Evolutionary conservation across 2,888 invertebrate genomes (phyloP).

Genomic region (Pristionchus exspectatus): DNA sequence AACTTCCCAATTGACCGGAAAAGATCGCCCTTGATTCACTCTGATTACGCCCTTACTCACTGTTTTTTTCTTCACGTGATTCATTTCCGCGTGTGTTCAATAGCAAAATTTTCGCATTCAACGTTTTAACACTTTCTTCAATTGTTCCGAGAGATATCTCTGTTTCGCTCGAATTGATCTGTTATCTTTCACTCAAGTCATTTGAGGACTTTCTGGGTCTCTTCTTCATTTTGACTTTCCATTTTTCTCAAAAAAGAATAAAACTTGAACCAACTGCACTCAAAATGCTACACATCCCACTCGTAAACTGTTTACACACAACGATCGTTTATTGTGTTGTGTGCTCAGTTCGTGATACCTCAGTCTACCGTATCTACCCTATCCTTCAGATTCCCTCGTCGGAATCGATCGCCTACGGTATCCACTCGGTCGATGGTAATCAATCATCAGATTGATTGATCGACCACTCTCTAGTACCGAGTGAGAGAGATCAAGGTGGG

Average conservation of each 20-base stretch:
- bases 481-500: conserved; percentile 39
- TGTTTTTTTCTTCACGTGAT: not conserved
- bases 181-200: not conserved
- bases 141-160: too few species aligned
- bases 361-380: not conserved
- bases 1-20: not conserved
- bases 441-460: conserved; percentile 34
- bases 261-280: not conserved
- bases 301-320: not conserved
- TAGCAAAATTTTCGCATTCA: not conserved
- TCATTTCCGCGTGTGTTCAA: not conserved
- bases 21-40: not conserved
- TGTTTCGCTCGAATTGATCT: too few species aligned
- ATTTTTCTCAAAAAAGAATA: not conserved
- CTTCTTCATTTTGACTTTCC: not conserved
- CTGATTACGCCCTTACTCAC: not conserved
- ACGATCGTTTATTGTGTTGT: not conserved
- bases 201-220: too few species aligned
- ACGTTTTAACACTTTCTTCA: not conserved
- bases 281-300: not conserved
- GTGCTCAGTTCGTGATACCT: not conserved
- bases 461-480: not conserved
- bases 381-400: conserved; percentile 32
- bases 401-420: conserved; percentile 39
- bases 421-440: not conserved